phyloP scores from a whole-genome alignment of 2,113 vertebrate genomes.

The Phainopepla nitens region DNA sequence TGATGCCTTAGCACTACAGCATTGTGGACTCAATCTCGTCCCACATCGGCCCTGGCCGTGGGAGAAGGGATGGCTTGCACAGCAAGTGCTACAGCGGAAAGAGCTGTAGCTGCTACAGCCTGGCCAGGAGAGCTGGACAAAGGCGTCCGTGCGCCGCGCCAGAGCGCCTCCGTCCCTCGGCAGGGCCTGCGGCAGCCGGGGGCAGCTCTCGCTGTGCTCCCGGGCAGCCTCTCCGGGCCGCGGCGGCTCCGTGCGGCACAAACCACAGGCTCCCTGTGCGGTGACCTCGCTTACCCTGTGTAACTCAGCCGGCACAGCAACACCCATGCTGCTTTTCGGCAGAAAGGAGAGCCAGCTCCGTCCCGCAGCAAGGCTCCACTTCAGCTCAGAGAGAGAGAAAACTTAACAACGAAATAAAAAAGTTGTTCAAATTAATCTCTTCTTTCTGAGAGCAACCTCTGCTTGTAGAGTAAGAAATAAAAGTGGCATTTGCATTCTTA shows the following conservation, averaged over 20 bases:
- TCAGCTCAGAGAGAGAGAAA: neutral
- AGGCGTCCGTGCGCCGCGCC: neutral
- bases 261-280: neutral
- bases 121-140: neutral
- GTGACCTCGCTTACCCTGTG: neutral
- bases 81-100: neutral
- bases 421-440: neutral
- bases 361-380: neutral
- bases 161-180: neutral
- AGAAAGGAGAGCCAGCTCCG: neutral
- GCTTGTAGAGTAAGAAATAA: neutral
- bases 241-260: accelerated
- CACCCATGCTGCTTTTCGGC: neutral
- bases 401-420: neutral
- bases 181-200: neutral
- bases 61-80: neutral
- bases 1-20: neutral
- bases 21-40: neutral
- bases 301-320: neutral
- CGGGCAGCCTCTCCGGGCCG: neutral
- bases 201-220: neutral
- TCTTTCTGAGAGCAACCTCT: neutral
- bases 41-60: neutral
- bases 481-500: neutral
- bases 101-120: neutral